Base-by-base conservation (phyloP, 1,140 invertebrate species). In the Nomia melanderi region DNA sequence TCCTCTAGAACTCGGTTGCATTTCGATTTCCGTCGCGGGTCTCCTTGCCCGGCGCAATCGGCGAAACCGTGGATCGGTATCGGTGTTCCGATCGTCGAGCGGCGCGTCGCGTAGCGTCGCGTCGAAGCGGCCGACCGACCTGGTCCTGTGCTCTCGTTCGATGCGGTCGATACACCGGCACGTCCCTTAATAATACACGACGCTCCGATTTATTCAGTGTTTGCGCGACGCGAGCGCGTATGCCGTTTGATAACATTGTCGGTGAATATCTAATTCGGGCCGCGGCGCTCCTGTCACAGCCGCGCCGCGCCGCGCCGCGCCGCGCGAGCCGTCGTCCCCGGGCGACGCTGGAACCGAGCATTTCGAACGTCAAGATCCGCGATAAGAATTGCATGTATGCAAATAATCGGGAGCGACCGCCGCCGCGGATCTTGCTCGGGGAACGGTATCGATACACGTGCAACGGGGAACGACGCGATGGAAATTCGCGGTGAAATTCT, bases 101-200 rank as follows among this genome's bases (percentile, higher is more conserved):
- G 54, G 14, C 31, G 23, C 41, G 14, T 2, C 33, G 33, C 8
- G n/a, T 47, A 5, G 44, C 44, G 17, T n/a, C 17, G 33, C 4
- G 17, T 47, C 44, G 29, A 2, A 12, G 31, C 31, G 5, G 14
- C 9, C 17, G n/a, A 14, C 12, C 33, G 14, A 41, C n/a, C 3
- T 41, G 56, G 31, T 14, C 17, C 1, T 8, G n/a, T 14, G 20
- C 23, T 11, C 67, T n/a, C 12, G 57, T 20, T 27, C 59, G 60
- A 64, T 56, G 20, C 29, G 60, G 39, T 64, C 76, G 70, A 78
- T 78, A 60, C 56, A 57, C 12, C 29, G 9, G 27, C 14, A 17
- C 25, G 65, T 66, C 41, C 23, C 47, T 83, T 72, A 76, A 83
- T 83, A 83, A 83, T 83, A 64, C 56, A 79, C 57, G 31, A 17